Evolutionary conservation across 2,888 invertebrate species (phyloP).

Genomic region (Cepaea hortensis): DNA sequence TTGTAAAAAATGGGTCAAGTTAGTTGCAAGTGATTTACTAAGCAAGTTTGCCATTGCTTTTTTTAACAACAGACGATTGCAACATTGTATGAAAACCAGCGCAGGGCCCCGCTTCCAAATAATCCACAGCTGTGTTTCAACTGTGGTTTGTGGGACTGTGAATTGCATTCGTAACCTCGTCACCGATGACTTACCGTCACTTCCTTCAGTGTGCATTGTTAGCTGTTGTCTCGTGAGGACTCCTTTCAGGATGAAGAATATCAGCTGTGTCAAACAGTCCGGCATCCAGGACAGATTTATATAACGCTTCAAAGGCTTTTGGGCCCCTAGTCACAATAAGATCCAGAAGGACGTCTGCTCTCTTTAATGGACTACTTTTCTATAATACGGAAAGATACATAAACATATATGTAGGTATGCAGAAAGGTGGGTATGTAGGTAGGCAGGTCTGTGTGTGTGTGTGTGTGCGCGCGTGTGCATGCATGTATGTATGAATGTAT

Average conservation of each 20-base stretch:
- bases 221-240: not conserved
- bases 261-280: conserved; percentile 7
- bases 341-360: conserved; percentile 7
- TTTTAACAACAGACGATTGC: too few relatives aligned
- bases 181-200: not conserved
- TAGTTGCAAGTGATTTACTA: too few relatives aligned
- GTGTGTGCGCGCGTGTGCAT: not conserved
- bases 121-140: too few relatives aligned
- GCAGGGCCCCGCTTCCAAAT: too few relatives aligned
- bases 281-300: not conserved
- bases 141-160: too few relatives aligned
- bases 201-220: not conserved
- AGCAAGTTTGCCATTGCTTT: too few relatives aligned
- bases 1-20: too few relatives aligned
- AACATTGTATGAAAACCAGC: too few relatives aligned
- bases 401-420: not conserved
- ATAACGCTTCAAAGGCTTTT: not conserved
- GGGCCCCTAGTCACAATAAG: conserved; percentile 1
- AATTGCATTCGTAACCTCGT: too few relatives aligned
- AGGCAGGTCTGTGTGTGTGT: not conserved
- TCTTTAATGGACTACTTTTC: not conserved
- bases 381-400: not conserved
- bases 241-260: not conserved
- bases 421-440: too few relatives aligned
- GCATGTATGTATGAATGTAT: too few relatives aligned